Conservation (phyloP, 2,113 vertebrate genomes). For the Salvelinus fontinalis region DNA sequence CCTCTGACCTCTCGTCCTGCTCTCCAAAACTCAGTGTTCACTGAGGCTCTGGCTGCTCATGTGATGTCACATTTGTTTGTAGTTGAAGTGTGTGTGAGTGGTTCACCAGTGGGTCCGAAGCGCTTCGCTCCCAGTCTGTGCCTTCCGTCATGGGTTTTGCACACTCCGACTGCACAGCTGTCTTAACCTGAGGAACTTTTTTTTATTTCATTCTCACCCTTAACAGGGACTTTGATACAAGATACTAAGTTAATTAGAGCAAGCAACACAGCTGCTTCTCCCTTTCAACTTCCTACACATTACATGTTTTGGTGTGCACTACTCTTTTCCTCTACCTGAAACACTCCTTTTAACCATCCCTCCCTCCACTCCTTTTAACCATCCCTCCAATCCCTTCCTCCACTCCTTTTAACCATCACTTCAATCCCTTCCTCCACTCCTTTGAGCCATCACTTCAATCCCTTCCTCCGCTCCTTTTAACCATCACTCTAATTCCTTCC, state of each 20-base stretch:
- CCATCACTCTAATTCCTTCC: too few species aligned
- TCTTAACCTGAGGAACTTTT: not conserved
- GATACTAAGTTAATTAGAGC: not conserved
- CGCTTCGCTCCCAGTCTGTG: constrained; percentile 28
- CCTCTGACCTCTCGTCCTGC: not conserved
- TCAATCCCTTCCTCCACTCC: too few species aligned
- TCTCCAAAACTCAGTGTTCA: not conserved
- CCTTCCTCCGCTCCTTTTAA: too few species aligned
- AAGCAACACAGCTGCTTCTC: constrained; percentile 2
- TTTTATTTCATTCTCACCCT: not conserved
- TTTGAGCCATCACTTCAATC: too few species aligned
- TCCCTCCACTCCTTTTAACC: too few species aligned
- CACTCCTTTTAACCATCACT: too few species aligned
- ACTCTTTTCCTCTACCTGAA: not conserved
- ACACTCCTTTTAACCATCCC: not conserved
- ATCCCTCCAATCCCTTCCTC: constrained; percentile 23
- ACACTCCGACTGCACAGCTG: constrained; percentile 4
- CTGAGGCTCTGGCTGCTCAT: constrained; percentile 13
- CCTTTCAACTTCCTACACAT: not conserved
- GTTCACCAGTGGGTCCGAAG: not conserved
- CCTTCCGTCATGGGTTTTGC: constrained; percentile 32
- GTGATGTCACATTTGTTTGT: not conserved
- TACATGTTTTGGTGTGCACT: not conserved
- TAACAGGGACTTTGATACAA: not conserved
- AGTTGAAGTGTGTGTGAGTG: constrained; percentile 1